Base-by-base conservation (phyloP, 2,113 vertebrate genomes). In the Leptocoma aspasia region DNA sequence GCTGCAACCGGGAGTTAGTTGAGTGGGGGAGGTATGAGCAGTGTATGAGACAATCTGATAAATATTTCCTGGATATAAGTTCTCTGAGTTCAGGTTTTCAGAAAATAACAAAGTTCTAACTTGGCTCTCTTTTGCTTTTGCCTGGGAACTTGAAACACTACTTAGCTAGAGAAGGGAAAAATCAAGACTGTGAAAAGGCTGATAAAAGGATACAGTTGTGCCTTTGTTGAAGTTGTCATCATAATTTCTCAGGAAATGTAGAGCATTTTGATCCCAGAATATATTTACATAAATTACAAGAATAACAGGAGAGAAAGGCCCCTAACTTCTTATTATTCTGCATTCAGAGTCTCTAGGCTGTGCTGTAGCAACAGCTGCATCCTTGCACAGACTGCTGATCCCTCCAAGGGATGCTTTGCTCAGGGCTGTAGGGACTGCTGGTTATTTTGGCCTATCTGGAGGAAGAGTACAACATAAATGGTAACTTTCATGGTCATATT, bases 221-320 rank as follows among this genome's bases (percentile, higher is more conserved):
- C n/a, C 44, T 94, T 86, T 84, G 68, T 71, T 92, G 73, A 93
- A 86, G 53, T 9, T 83, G 60, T 73, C 71, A 87, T 82, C 19
- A 35, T 78, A 86, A 92, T 71, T 92, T 89, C 71, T 90, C 80
- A 92, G 76, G 47, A 94, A 92, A 86, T 65, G 59, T 42, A 72
- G 70, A 76, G 7, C 66, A 93, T 91, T 92, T 95, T 96, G 77
- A 93, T 92, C 50, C 23, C 52, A 88, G 72, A 92, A 92, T 94
- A 81, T 81, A 90, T 93, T 92, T 86, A 70, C 71, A 60, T 85
- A 93, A 85, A 63, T 68, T 76, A 90, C 54, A 79, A 86, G 35
- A 90, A 73, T 56, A 86, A 70, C 18, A 50, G 54, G 39, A 86
- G 54, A 88, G 20, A 80, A 90, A 92, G 44, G 22, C 45, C 28